phyloP scores from a whole-genome alignment of 2,888 invertebrate genomes.

The Automeris io region DNA sequence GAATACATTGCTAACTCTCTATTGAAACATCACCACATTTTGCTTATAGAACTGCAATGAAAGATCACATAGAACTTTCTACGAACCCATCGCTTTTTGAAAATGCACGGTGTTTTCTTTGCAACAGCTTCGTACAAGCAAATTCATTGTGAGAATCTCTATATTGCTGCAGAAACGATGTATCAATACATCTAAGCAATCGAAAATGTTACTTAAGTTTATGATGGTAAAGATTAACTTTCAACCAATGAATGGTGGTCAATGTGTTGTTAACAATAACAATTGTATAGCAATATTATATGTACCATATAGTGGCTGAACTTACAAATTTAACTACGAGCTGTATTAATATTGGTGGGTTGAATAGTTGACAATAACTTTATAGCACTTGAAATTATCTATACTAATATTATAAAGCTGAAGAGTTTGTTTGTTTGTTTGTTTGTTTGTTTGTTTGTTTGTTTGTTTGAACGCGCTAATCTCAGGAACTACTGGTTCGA shows the following conservation, averaged over 20 bases:
- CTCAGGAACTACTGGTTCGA: too few species aligned
- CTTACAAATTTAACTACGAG: neutral
- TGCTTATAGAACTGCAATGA: slow-evolving; percentile 32
- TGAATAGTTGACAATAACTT: neutral
- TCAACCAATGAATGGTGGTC: neutral
- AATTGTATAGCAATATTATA: neutral
- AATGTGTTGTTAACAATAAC: neutral
- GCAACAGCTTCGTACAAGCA: too few species aligned
- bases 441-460: too few species aligned
- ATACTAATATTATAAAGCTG: too few species aligned
- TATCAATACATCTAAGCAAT: too few species aligned
- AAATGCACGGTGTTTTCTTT: too few species aligned
- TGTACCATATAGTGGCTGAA: neutral
- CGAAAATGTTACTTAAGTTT: neutral
- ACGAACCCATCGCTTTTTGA: too few species aligned
- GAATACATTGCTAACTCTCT: slow-evolving; percentile 16
- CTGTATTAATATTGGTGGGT: neutral
- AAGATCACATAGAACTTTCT: slow-evolving; percentile 46
- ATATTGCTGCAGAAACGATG: too few species aligned
- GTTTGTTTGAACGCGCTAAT: too few species aligned
- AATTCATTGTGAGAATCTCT: too few species aligned
- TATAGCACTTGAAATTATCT: too few species aligned
- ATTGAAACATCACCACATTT: slow-evolving; percentile 29
- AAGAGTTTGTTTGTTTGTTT: too few species aligned
- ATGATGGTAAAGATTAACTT: neutral